Evolutionary conservation across 2,888 invertebrate species (phyloP), one percentile per base, ranked within the genome.

Genomic region (Zootermopsis nevadensis): DNA sequence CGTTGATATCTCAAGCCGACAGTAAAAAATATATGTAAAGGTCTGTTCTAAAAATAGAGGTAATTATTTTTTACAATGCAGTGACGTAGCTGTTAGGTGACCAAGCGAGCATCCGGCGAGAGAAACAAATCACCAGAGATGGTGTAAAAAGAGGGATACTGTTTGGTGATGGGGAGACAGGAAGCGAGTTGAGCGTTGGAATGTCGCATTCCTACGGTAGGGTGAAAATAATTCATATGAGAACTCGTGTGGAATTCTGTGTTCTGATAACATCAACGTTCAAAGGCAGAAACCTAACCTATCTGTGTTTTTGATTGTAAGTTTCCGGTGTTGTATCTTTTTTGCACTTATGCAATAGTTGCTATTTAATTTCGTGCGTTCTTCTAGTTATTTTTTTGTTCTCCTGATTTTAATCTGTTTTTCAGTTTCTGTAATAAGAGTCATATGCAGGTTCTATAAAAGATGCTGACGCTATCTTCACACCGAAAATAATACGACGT

Each of bases 81-180:
- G 15, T 82, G 55, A 48, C 82, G 38, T 81, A 72, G 33, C 33
- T n/a, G 48, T 82, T 82, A 27, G 55, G 82, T 74, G 74, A 55
- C 38, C 82, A 53, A 74, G 72, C 82, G 69, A 6, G 76, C 30
- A 72, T 82, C 74, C 82, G 74, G 72, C 38, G 74, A 38, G 38
- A 35, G 74, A 74, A 33, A 74, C 74, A 38, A 38, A 80, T 38
- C 60, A 42, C 42, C 38, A 35, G 48, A 42, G 33, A 35, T 67
- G 27, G 30, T 35, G 27, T 79, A 35, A 79, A 72, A 53, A 53
- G 42, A 80, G 31, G 38, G 31, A 55, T 1, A n/a, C 2, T 30
- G 66, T 24, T 7, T 33, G 27, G 38, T 27, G 31, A n/a, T 3
- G 24, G 31, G 81, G 15, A 31, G 38, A 55, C n/a, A 66, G 79